phyloP scores from a whole-genome alignment of 2,113 vertebrate genomes.

The Crotalus viridis region DNA sequence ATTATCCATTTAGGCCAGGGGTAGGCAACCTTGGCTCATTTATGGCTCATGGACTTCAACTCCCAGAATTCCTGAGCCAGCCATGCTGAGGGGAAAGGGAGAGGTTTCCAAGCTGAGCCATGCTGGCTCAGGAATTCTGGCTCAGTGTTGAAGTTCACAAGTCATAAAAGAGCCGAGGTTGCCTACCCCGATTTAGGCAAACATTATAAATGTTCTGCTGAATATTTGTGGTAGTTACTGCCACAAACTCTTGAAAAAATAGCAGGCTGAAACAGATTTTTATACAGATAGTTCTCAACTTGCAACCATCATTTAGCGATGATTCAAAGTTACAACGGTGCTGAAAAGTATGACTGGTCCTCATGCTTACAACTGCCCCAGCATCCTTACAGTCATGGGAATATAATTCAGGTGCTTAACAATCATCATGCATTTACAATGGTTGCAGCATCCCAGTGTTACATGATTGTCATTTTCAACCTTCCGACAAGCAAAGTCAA shows the following conservation, averaged over 20 bases:
- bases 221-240: background rate
- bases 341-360: background rate
- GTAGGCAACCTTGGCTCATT: no score
- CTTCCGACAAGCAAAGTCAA: background rate
- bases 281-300: background rate
- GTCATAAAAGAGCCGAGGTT: no score
- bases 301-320: background rate
- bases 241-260: background rate
- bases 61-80: no score
- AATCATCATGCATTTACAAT: background rate
- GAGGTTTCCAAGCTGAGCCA: no score
- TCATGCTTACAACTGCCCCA: background rate
- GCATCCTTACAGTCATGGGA: background rate
- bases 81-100: no score
- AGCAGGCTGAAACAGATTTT: background rate
- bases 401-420: background rate
- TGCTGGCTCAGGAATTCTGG: no score
- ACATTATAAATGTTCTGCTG: background rate
- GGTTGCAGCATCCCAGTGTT: background rate
- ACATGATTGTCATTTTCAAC: background rate
- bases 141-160: no score
- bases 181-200: background rate
- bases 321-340: background rate
- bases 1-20: background rate
- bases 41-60: no score